Conservation (phyloP, 2,888 invertebrate genomes). For the Monoplex corrugatus region DNA sequence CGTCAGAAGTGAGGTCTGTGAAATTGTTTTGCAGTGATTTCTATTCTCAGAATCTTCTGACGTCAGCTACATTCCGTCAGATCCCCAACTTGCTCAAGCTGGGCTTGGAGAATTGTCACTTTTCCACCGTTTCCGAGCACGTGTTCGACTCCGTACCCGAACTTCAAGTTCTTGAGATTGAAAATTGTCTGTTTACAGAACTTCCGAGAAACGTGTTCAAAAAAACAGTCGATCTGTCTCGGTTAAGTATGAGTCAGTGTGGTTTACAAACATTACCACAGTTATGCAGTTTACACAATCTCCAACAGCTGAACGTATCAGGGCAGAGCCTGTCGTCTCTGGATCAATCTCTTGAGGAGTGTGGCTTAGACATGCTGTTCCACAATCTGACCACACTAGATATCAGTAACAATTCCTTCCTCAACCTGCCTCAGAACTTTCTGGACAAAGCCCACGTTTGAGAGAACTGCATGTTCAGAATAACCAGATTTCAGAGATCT, state of each 20-base stretch:
- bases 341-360: not conserved
- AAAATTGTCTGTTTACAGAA: not conserved
- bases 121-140: not conserved
- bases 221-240: not conserved
- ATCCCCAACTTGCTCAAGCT: not conserved
- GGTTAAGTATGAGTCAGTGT: not conserved
- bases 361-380: not conserved
- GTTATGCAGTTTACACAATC: not conserved
- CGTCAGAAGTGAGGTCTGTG: conserved; percentile 20
- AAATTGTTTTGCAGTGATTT: not conserved
- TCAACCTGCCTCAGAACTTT: not conserved
- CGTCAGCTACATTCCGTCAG: not conserved
- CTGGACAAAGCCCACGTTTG: not conserved
- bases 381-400: not conserved
- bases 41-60: not conserved
- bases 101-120: conserved; percentile 3
- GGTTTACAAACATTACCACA: conserved; percentile 3
- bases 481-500: conserved; percentile 9
- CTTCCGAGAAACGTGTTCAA: not conserved
- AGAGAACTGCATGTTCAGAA: conserved; percentile 27
- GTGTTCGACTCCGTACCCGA: not conserved
- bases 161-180: not conserved
- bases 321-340: not conserved
- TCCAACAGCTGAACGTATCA: conserved; percentile 18
- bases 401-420: conserved; percentile 11